These are phyloP conservation scores for Hydractinia symbiolongicarpus DNA, from an alignment of 30 jellyfish, hydroid and myxozoan genomes.

Conservation along the genomic window DNA sequence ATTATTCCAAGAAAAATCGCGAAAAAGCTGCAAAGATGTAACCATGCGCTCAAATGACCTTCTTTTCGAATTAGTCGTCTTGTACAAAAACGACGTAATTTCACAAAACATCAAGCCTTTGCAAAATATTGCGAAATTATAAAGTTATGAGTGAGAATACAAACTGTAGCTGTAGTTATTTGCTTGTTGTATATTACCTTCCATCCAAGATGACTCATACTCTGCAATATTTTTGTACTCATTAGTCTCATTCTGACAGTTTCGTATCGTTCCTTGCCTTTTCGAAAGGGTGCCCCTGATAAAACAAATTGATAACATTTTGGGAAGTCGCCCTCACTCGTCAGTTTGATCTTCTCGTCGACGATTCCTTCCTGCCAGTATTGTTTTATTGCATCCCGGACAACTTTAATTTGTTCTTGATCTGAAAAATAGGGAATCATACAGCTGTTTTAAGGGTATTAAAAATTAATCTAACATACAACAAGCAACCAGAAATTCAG, in stretches of 20 bases:
- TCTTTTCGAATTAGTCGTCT: too few relatives aligned
- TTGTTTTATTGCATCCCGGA: not conserved
- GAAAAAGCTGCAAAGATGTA: too few relatives aligned
- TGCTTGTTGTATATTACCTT: not conserved
- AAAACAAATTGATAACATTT: conserved; percentile 4
- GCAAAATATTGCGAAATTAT: too few relatives aligned
- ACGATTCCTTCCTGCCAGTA: not conserved
- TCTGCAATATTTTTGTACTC: conserved; percentile 10
- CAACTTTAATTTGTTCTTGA: conserved; percentile 1
- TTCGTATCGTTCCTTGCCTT: not conserved
- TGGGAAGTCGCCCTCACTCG: not conserved
- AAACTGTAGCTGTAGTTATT: too few relatives aligned
- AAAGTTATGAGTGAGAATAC: too few relatives aligned
- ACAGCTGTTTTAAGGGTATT: too few relatives aligned
- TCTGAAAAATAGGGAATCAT: not conserved
- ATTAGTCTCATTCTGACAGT: not conserved
- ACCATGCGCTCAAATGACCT: too few relatives aligned
- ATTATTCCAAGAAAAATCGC: too few relatives aligned
- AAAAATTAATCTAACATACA: too few relatives aligned
- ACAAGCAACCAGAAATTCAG: too few relatives aligned
- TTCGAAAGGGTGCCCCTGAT: conserved; percentile 1
- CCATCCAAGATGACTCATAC: not conserved
- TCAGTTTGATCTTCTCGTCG: conserved; percentile 1
- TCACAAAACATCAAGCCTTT: too few relatives aligned
- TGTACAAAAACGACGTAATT: too few relatives aligned